phyloP scores from a whole-genome alignment of 2,797 vertebrate genomes.

The Chloroceryle amazona region DNA sequence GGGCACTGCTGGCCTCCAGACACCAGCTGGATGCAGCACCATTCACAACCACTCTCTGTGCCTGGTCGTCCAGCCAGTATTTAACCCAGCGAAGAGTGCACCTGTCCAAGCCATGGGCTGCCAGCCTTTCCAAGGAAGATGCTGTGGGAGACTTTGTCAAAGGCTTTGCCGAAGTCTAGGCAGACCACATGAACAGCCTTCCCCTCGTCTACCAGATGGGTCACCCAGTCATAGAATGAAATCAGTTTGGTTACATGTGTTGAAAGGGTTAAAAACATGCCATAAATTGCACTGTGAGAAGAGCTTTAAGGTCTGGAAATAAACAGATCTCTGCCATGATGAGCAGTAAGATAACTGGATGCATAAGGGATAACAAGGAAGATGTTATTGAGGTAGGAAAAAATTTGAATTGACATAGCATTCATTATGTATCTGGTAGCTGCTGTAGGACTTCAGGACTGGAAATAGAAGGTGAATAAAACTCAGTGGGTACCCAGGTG shows the following conservation, averaged over 20 bases:
- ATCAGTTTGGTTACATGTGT: not conserved
- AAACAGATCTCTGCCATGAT: not conserved
- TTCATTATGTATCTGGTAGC: not conserved
- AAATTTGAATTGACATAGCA: not conserved
- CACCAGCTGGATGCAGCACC: too few relatives aligned
- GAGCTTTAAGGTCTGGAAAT: not conserved
- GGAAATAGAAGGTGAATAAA: not conserved
- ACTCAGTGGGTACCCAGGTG: not conserved
- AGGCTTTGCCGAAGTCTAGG: too few relatives aligned
- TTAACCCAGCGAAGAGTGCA: too few relatives aligned
- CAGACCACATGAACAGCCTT: too few relatives aligned
- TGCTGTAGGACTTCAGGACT: not conserved
- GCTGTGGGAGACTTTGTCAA: too few relatives aligned
- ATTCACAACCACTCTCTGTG: too few relatives aligned
- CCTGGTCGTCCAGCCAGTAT: too few relatives aligned
- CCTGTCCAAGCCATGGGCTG: too few relatives aligned
- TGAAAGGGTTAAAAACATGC: not conserved
- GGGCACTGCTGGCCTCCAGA: too few relatives aligned
- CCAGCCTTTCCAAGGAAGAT: too few relatives aligned
- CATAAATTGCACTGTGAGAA: not conserved
- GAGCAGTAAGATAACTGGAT: not conserved
- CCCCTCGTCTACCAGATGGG: too few relatives aligned
- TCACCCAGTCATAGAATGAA: too few relatives aligned
- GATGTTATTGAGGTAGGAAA: not conserved
- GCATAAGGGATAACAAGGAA: not conserved